Base-by-base conservation (phyloP, 2,888 invertebrate genomes). In the Cephus runcator region DNA sequence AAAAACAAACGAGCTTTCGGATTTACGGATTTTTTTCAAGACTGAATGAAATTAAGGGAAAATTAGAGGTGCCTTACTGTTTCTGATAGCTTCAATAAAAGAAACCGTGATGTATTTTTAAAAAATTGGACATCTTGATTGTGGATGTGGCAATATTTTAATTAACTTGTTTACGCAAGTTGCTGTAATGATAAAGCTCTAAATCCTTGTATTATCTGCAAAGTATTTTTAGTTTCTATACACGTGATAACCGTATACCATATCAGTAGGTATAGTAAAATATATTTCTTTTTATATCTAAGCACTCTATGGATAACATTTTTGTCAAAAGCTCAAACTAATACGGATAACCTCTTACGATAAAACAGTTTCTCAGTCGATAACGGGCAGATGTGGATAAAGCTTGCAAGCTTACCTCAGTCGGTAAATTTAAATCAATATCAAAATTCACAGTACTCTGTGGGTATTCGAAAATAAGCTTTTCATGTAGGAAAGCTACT, bases 321-420 rank as follows among this genome's bases (percentile, higher is more conserved):
- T 15, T 40, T 75, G 6, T n/a, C 75, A 35, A 36, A 75, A 73
- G 68, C 73, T 77, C 69, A 77, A 73, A 33, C 33, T 31, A 56
- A 69, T 71, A 69, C 68, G 15, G 73, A 68, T 56, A 12, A 34
- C 31, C 75, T 73, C 73, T 73, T 73, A 75, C 69, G 36, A 69
- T 69, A 74, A 78, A 56, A 56, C 56, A 56, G 56, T 56, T 9
- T 23, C 56, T 56, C 56, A 56, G 56, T 23, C 56, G 56, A 56
- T 56, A 56, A 56, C 6, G 40, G 4, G 40, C 12, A 15, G 40
- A 40, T 4, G 40, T 40, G 40, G 56, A 56, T 56, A 56, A 56
- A 56, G 56, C 56, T 23, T 56, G 23, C 56, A 56, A 56, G 15
- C 56, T 23, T 56, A 9, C 4, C 56, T 56, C 56, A 56, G 56